phyloP scores from a whole-genome alignment of 1,140 invertebrate genomes.

The Caenorhabditis brenneri region DNA sequence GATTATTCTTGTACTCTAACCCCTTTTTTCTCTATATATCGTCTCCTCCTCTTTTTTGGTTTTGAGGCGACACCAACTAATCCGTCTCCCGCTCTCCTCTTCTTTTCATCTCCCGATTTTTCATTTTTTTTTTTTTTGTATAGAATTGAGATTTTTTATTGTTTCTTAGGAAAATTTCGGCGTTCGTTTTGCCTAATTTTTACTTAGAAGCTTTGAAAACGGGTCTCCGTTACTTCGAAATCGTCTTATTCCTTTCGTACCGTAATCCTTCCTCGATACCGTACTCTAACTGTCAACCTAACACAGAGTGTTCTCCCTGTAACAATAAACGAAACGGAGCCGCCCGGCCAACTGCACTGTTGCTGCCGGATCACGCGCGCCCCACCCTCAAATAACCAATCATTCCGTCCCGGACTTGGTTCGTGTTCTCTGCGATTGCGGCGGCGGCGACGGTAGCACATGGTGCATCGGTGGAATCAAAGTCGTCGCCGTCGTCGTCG shows the following conservation, averaged over 20 bases:
- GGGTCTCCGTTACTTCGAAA: background rate
- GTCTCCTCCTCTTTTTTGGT: too few species aligned
- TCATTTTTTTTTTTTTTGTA: too few species aligned
- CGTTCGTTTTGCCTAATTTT: too few species aligned
- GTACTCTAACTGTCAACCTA: background rate
- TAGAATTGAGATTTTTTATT: too few species aligned
- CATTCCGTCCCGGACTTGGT: slow-evolving; percentile 15
- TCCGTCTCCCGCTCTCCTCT: too few species aligned
- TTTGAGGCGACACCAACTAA: too few species aligned
- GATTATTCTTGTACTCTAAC: too few species aligned
- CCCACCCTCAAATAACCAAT: background rate
- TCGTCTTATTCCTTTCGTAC: background rate
- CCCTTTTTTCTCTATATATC: too few species aligned
- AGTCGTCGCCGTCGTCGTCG: background rate
- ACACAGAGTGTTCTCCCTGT: background rate
- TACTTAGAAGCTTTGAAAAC: too few species aligned
- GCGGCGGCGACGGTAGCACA: background rate
- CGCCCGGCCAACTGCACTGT: background rate
- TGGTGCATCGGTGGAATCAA: background rate
- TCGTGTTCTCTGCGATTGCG: background rate
- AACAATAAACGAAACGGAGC: too few species aligned
- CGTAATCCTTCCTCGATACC: background rate
- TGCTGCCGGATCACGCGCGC: background rate
- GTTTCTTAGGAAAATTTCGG: too few species aligned
- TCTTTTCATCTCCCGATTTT: too few species aligned